Conservation (phyloP, 2,888 invertebrate genomes). For the Tridacna gigas region DNA sequence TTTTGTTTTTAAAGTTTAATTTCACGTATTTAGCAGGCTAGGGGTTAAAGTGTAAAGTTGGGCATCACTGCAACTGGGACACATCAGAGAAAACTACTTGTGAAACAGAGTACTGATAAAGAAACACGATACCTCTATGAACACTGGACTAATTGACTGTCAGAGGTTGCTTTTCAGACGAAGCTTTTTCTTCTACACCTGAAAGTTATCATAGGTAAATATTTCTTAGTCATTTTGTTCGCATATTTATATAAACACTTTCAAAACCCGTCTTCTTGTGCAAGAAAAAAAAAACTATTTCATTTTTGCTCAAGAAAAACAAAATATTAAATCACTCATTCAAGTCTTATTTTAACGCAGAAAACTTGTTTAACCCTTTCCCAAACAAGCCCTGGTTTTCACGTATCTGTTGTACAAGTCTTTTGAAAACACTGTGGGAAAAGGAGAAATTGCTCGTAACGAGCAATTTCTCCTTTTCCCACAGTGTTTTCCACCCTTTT, state of each 20-base stretch:
- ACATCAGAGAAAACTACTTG: background rate
- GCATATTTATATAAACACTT: too few relatives aligned
- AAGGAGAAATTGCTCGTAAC: background rate
- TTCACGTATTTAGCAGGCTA: too few relatives aligned
- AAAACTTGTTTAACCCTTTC: background rate
- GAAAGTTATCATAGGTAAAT: background rate
- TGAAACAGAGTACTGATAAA: conserved; percentile 1
- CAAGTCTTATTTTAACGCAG: too few relatives aligned
- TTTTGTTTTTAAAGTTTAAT: too few relatives aligned
- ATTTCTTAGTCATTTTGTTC: too few relatives aligned
- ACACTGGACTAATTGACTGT: background rate
- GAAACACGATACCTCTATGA: conserved; percentile 22
- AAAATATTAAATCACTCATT: too few relatives aligned
- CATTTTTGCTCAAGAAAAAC: too few relatives aligned
- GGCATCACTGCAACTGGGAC: background rate
- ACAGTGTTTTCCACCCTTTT: background rate
- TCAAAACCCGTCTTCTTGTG: too few relatives aligned
- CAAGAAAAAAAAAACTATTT: too few relatives aligned
- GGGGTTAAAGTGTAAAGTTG: background rate
- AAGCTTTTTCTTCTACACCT: conserved; percentile 4
- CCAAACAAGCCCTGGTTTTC: too few relatives aligned
- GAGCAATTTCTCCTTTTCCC: background rate
- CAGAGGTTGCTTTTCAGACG: conserved; percentile 6
- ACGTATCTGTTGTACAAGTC: background rate
- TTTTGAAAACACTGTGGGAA: background rate